Evolutionary conservation across 1,140 invertebrate genomes (phyloP).

Genomic region (Heterodera carotae): DNA sequence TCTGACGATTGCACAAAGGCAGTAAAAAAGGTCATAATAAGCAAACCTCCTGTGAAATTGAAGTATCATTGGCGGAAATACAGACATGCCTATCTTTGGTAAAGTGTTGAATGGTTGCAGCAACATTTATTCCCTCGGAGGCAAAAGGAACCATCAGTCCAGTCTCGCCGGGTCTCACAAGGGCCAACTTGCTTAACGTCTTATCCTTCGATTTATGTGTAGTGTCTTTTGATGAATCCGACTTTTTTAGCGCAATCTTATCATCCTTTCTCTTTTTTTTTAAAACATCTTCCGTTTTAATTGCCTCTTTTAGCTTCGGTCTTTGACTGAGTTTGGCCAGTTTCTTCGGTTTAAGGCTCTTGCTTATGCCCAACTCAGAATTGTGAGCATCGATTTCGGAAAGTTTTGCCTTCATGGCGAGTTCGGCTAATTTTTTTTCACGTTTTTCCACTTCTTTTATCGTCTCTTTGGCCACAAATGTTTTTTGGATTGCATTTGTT

Average conservation of each 20-base stretch:
- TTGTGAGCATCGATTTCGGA: background rate
- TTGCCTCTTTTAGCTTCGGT: background rate
- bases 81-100: background rate
- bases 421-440: background rate
- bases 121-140: constrained; percentile 15
- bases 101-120: background rate
- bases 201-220: background rate
- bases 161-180: background rate
- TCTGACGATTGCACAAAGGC: background rate
- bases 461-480: background rate
- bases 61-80: background rate
- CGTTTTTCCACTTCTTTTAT: background rate
- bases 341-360: constrained; percentile 5
- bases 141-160: background rate
- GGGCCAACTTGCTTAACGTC: background rate
- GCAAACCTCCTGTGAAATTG: constrained; percentile 6
- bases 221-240: background rate
- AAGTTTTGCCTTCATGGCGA: background rate
- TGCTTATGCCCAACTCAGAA: background rate
- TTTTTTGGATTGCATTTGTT: background rate
- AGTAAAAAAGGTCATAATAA: background rate
- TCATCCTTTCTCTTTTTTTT: background rate
- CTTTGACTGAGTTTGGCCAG: background rate
- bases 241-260: background rate
- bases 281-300: background rate